Base-by-base conservation (phyloP, 2,113 vertebrate genomes). In the Sisor rabdophorus region DNA sequence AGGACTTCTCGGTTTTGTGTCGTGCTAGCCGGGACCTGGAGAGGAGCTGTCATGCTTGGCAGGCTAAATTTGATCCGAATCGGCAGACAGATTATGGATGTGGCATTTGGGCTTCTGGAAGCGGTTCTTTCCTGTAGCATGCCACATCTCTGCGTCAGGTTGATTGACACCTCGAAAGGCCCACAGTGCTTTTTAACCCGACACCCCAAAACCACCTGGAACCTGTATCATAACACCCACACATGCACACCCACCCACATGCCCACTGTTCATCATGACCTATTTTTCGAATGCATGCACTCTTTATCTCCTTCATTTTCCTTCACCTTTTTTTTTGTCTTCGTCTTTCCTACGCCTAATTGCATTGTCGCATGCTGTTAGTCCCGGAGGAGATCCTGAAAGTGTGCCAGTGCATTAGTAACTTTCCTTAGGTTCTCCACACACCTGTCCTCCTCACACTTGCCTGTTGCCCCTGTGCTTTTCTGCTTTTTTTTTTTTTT, bases 61-160 rank as follows among this genome's bases (percentile, higher is more conserved):
- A 73, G 80, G 73, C 81, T 81, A 83, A 85, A 82, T 84, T 77
- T 87, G 88, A 89, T 87, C 74, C 79, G 82, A 87, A 86, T 87
- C 83, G 86, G 85, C 88, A 87, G 80, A 79, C 78, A 87, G 85
- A 89, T 88, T 86, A 89, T 84, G 75, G 76, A 86, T 77, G 85
- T 87, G 86, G 82, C 82, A 84, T 86, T 87, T 84, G 76, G 82
- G 86, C 76, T 83, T 76, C 75, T 78, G 52, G 80, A 79, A 83
- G 74, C 17, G 81, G 69, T 40, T 65, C 11, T 24, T 71, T 47
- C 28, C 75, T 30, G 75, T 54, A 67, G 75, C 79, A 64, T 79
- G 81, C 78, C 79, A 85, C 73, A 81, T 77, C 67, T 55, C 20
- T 74, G 52, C 22, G 67, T 58, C 60, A 3, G 12, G 30, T 20